Percentiles rank a stretch among this genome's conserved stretches.
These are phyloP conservation scores for Anas platyrhynchos DNA, from an alignment of 2,113 vertebrate species.

Conservation along the genomic window DNA sequence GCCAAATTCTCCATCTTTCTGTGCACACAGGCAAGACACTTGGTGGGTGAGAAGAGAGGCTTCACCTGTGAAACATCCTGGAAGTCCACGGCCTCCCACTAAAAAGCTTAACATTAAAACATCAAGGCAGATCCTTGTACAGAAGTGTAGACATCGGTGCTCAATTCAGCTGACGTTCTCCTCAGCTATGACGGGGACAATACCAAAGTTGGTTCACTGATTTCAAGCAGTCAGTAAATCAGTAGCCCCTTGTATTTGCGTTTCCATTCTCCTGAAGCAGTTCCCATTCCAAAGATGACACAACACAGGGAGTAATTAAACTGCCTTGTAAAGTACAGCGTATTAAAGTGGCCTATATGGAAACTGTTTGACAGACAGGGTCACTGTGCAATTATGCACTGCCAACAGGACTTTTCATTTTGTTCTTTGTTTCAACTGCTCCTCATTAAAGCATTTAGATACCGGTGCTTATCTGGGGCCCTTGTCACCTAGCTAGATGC, in stretches of 20 bases:
- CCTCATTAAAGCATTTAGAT: conserved; percentile 38
- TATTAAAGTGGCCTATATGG: background rate
- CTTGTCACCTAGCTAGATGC: background rate
- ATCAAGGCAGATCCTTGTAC: background rate
- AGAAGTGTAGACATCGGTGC: background rate
- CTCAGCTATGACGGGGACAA: background rate
- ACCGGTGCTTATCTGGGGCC: background rate
- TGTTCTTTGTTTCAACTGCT: conserved; percentile 64
- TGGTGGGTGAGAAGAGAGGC: background rate
- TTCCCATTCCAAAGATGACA: conserved; percentile 14
- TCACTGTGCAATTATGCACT: background rate
- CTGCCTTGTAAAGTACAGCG: conserved; percentile 38
- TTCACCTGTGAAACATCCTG: background rate
- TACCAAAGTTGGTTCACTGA: background rate
- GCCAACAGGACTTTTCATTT: conserved; percentile 27
- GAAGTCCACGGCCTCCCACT: background rate
- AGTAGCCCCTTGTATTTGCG: conserved; percentile 3
- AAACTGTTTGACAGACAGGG: conserved; percentile 32
- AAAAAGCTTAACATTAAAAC: background rate
- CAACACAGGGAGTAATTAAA: conserved; percentile 34
- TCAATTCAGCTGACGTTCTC: background rate
- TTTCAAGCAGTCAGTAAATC: conserved; percentile 8
- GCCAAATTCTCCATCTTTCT: background rate
- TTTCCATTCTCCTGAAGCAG: conserved; percentile 19
- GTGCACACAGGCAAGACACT: background rate